Evolutionary conservation across 1,140 invertebrate genomes (phyloP).

Genomic region (Cotesia glomerata): DNA sequence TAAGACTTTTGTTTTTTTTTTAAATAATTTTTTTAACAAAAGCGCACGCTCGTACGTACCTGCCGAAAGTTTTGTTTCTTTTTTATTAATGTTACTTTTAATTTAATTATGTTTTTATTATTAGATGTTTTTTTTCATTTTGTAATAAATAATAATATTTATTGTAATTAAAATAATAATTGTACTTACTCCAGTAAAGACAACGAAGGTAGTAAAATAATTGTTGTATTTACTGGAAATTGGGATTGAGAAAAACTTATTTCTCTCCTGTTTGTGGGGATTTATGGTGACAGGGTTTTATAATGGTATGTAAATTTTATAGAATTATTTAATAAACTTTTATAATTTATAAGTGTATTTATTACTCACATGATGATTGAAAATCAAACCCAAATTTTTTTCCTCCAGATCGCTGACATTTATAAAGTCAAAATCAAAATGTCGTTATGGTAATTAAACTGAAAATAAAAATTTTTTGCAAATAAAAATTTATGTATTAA

Average conservation of each 20-base stretch:
- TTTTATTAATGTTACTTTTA: not conserved
- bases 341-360: not conserved
- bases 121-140: not conserved
- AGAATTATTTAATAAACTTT: not conserved
- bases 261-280: not conserved
- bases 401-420: too few species aligned
- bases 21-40: slow-evolving; percentile 25
- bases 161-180: slow-evolving; percentile 8
- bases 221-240: not conserved
- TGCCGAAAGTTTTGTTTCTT: slow-evolving; percentile 44
- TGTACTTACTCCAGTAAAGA: not conserved
- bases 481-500: too few species aligned
- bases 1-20: slow-evolving; percentile 2
- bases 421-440: too few species aligned
- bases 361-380: not conserved
- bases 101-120: not conserved
- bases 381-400: too few species aligned
- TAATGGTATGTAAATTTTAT: not conserved
- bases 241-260: slow-evolving; percentile 14
- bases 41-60: slow-evolving; percentile 58
- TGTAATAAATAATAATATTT: not conserved
- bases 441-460: too few species aligned
- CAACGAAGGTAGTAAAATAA: not conserved
- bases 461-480: too few species aligned
- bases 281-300: not conserved